These are phyloP conservation scores for Amaurobius ferox DNA, from an alignment of 2,888 invertebrate genomes.

Conservation along the genomic window DNA sequence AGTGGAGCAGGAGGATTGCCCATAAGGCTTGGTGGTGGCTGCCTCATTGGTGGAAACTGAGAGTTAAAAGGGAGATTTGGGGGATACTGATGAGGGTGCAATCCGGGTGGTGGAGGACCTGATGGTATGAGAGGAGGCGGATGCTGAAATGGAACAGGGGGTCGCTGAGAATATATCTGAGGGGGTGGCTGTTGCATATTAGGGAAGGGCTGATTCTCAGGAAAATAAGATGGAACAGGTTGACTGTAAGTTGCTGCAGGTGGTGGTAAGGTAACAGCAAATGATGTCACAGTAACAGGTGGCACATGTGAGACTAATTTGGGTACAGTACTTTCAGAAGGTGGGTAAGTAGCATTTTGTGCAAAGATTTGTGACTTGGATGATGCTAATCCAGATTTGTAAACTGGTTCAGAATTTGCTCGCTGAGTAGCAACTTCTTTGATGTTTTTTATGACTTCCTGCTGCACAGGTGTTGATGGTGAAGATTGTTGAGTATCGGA, in stretches of 20 bases:
- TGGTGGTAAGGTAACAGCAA: slow-evolving; percentile 43
- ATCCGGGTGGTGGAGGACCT: slow-evolving; percentile 13
- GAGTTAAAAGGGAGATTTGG: slow-evolving; percentile 58
- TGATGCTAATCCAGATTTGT: slow-evolving; percentile 17
- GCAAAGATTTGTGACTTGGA: not conserved
- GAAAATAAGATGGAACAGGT: slow-evolving; percentile 43
- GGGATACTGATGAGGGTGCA: slow-evolving; percentile 25
- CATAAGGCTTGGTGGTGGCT: slow-evolving; percentile 52
- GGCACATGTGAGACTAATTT: slow-evolving; percentile 17
- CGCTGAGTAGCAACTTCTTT: slow-evolving; percentile 17
- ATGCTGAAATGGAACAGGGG: slow-evolving; percentile 52
- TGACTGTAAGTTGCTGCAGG: slow-evolving; percentile 49
- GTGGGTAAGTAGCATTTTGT: slow-evolving; percentile 1
- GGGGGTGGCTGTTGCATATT: slow-evolving; percentile 68
- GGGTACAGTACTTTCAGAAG: slow-evolving; percentile 14
- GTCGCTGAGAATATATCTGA: slow-evolving; percentile 48
- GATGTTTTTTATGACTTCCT: slow-evolving; percentile 18
- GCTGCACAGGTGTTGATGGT: slow-evolving; percentile 27
- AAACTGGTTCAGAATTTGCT: slow-evolving; percentile 21
- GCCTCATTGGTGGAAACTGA: slow-evolving; percentile 56
- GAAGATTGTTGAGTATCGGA: slow-evolving; percentile 28
- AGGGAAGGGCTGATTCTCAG: slow-evolving; percentile 30
- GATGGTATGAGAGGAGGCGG: slow-evolving; percentile 50
- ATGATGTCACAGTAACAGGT: slow-evolving; percentile 14
- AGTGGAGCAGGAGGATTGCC: slow-evolving; percentile 40